phyloP scores from a whole-genome alignment of 2,797 vertebrate species.

The Phyllotis vaccarum region DNA sequence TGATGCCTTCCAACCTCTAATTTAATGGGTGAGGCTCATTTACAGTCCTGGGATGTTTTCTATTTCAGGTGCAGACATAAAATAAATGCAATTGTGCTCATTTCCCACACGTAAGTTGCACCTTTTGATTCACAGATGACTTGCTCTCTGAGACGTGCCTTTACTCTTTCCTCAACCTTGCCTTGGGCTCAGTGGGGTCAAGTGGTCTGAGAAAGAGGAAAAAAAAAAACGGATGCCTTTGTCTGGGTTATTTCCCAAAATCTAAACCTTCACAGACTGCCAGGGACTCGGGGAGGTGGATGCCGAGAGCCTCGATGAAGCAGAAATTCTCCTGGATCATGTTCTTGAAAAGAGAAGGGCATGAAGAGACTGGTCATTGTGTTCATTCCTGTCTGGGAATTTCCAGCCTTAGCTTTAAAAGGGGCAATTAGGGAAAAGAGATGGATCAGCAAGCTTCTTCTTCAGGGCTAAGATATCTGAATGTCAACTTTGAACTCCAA shows the following conservation, averaged over 20 bases:
- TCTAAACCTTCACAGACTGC: not conserved
- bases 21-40: not conserved
- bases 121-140: too few relatives aligned
- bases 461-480: not conserved
- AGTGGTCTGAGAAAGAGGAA: not conserved
- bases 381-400: not conserved
- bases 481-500: not conserved
- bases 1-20: not conserved
- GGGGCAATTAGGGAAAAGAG: not conserved
- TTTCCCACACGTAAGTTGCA: not conserved
- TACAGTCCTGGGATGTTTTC: not conserved
- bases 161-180: not conserved
- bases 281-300: not conserved
- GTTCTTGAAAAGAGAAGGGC: not conserved
- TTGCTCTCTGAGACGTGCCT: not conserved
- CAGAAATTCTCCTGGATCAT: not conserved
- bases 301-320: not conserved
- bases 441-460: not conserved
- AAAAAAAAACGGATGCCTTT: not conserved
- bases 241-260: constrained; percentile 21
- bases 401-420: not conserved
- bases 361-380: not conserved
- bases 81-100: not conserved
- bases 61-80: not conserved
- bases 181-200: not conserved